These are phyloP conservation scores for Saxidomus purpurata DNA, from an alignment of 1,140 invertebrate genomes.

Conservation along the genomic window DNA sequence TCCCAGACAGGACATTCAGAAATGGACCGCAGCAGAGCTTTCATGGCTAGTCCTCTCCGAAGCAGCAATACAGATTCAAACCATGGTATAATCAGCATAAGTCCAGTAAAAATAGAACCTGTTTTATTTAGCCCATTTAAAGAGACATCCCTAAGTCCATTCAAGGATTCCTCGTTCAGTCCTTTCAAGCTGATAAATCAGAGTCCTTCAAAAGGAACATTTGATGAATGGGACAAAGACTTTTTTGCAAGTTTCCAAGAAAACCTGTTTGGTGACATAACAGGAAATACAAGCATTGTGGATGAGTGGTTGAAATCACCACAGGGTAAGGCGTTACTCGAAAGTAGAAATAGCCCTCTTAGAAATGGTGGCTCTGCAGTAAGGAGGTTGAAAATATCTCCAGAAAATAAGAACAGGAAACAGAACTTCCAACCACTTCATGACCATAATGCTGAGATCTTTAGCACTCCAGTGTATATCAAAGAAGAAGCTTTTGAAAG, in stretches of 20 bases:
- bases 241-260: slow-evolving; percentile 60
- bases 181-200: slow-evolving; percentile 52
- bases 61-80: slow-evolving; percentile 20
- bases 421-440: slow-evolving; percentile 52
- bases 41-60: slow-evolving; percentile 33
- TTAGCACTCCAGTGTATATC: slow-evolving; percentile 20
- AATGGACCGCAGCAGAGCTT: neutral
- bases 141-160: slow-evolving; percentile 60
- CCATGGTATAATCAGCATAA: slow-evolving; percentile 17
- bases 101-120: slow-evolving; percentile 25
- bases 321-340: slow-evolving; percentile 44
- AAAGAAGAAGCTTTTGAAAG: neutral
- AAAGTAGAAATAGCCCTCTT: slow-evolving; percentile 46
- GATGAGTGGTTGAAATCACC: slow-evolving; percentile 60
- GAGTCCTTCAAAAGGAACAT: slow-evolving; percentile 57
- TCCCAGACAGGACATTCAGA: neutral
- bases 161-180: slow-evolving; percentile 62
- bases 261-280: slow-evolving; percentile 59
- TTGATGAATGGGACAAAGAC: slow-evolving; percentile 64
- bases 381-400: slow-evolving; percentile 48
- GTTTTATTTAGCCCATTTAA: slow-evolving; percentile 62
- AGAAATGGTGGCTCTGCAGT: neutral
- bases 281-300: slow-evolving; percentile 15
- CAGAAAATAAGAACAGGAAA: slow-evolving; percentile 37
- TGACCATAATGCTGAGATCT: neutral